Evolutionary conservation across 1,140 invertebrate species (phyloP), one percentile per base, ranked within the genome.

Genomic region (Drosophila subobscura): DNA sequence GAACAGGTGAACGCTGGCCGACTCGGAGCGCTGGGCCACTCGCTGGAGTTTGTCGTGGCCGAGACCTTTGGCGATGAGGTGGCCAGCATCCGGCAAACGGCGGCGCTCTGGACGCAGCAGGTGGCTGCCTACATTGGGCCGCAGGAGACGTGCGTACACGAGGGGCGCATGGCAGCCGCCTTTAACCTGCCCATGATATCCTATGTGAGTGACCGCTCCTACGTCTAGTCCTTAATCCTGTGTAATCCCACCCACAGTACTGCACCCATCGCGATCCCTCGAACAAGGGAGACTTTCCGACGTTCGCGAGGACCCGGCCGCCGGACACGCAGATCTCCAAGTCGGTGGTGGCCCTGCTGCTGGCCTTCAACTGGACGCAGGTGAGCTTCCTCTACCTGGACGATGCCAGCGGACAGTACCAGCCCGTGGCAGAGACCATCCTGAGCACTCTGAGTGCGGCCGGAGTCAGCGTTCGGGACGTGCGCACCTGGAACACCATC

Each of bases 111-210:
- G 97, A 95, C 94, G 25, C 93, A 94, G 66, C 97, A 97, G 77
- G 94, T 99, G 41, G 96, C 96, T 0, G 98, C 95, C 33, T 98
- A 96, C 79, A 96, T 99, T 70, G 98, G 98, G 0, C 98, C 98
- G 0, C 98, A 99, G 91, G 97, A 98, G 91, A 98, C 97, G 0
- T 99, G 98, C 91, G 94, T 97, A 1, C 97, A 98, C 90, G 98
- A 99, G 91, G 98, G 96, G 0, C 94, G 95, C 56, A 97, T 99
- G 94, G 98, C 98, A 0, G 96, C 97, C 0, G 95, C 97, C n/a
- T 98, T 99, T 91, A 98, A 99, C 92, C 92, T 99, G 23, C 95
- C 95, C 5, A 96, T 96, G 95, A 95, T 96, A 81, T 96, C 95
- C 63, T 96, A 96, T 84, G 95, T 96, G 91, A 94, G 95, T 94